Conservation (phyloP, 2,888 invertebrate genomes). For the Tetramorium bicarinatum region DNA sequence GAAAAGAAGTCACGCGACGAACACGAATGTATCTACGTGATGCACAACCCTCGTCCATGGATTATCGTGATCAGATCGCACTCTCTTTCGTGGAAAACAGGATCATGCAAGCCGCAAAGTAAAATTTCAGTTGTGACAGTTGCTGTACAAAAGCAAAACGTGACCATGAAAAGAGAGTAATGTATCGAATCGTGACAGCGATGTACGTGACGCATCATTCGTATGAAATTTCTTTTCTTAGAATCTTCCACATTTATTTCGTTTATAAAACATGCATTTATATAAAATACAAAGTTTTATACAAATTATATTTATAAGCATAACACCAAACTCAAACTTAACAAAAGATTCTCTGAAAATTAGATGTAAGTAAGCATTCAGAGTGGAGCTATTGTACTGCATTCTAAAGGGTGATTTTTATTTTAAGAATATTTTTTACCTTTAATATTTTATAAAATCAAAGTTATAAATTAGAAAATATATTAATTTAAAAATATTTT, state of each 20-base stretch:
- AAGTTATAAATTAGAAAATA: too few relatives aligned
- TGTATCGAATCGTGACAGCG: background rate
- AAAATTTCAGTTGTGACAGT: conserved; percentile 24
- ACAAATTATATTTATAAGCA: background rate
- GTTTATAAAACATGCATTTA: background rate
- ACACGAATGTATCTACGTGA: conserved; percentile 66
- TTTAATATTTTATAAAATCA: background rate
- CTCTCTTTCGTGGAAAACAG: conserved; percentile 46
- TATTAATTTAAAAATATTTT: background rate
- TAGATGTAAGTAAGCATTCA: background rate
- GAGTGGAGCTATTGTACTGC: too few relatives aligned
- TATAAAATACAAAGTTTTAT: background rate
- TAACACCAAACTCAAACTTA: background rate
- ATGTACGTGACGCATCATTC: background rate
- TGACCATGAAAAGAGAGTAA: conserved; percentile 30
- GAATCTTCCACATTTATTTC: background rate
- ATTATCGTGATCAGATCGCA: conserved; percentile 67
- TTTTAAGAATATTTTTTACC: too few relatives aligned
- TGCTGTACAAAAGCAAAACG: conserved; percentile 36
- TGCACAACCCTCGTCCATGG: conserved; percentile 57
- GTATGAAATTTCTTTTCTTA: conserved; percentile 16
- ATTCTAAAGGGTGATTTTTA: too few relatives aligned
- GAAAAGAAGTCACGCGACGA: conserved; percentile 69
- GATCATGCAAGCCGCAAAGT: conserved; percentile 44
- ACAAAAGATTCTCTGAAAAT: background rate